Conservation (phyloP, 2,797 vertebrate genomes). For the Yasuhikotakia modesta region DNA sequence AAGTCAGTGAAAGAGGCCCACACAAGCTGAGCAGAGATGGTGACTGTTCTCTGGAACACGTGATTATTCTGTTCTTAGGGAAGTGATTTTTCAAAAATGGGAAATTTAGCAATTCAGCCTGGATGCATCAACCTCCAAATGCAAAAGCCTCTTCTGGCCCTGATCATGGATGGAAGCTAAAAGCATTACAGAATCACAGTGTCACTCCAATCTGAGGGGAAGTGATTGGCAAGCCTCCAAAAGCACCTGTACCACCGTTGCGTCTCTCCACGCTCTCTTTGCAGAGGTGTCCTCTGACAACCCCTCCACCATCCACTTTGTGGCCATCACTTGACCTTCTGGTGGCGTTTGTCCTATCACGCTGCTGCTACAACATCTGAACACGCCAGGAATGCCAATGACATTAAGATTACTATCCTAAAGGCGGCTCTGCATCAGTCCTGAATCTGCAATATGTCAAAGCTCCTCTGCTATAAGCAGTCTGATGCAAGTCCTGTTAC, state of each 20-base stretch:
- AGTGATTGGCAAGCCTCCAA: conserved; percentile 46
- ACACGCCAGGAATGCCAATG: conserved; percentile 47
- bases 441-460: conserved; percentile 37
- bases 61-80: background rate
- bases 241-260: conserved; percentile 26
- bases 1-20: background rate
- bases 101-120: background rate
- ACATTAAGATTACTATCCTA: conserved; percentile 26
- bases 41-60: background rate
- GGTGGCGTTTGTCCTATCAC: conserved; percentile 51
- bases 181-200: conserved; percentile 44
- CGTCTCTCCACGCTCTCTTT: background rate
- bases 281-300: conserved; percentile 19
- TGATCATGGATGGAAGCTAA: conserved; percentile 25
- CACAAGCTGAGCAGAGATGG: background rate
- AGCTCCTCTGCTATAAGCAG: conserved; percentile 20
- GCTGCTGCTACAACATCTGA: conserved; percentile 30
- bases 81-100: background rate
- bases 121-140: background rate
- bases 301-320: conserved; percentile 33
- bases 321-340: conserved; percentile 50
- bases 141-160: conserved; percentile 12
- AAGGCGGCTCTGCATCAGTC: conserved; percentile 1
- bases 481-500: conserved; percentile 23
- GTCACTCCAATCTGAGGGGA: conserved; percentile 18